Conservation (phyloP, 2,797 vertebrate genomes). For the Danio kyathit region DNA sequence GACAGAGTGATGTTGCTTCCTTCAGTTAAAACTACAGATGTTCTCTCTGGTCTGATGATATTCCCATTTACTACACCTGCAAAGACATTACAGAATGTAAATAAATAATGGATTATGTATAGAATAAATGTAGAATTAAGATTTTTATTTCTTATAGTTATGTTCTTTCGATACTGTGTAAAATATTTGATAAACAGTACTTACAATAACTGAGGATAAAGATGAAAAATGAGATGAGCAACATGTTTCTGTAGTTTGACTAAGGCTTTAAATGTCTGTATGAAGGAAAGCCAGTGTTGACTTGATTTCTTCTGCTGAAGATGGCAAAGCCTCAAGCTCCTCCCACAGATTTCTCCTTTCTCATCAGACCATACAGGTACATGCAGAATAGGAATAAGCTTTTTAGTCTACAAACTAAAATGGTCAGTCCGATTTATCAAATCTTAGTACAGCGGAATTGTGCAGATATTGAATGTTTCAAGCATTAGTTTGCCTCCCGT, state of each 20-base stretch:
- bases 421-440: background rate
- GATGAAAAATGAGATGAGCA: background rate
- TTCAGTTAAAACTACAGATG: constrained; percentile 19
- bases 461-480: too few relatives aligned
- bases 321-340: background rate
- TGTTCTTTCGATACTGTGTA: too few relatives aligned
- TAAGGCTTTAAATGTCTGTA: background rate
- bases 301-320: background rate
- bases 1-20: constrained; percentile 22
- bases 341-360: background rate
- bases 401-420: background rate
- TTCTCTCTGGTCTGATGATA: constrained; percentile 17
- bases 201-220: background rate
- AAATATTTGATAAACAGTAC: background rate
- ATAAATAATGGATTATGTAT: too few relatives aligned
- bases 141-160: too few relatives aligned
- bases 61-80: background rate
- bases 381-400: rapidly evolving
- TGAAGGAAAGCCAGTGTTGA: constrained; percentile 3
- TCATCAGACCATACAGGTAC: background rate
- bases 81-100: too few relatives aligned
- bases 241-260: background rate
- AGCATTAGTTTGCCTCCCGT: too few relatives aligned
- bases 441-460: too few relatives aligned
- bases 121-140: too few relatives aligned